Conservation (phyloP, 2,113 vertebrate species). For the Protobothrops mucrosquamatus region DNA sequence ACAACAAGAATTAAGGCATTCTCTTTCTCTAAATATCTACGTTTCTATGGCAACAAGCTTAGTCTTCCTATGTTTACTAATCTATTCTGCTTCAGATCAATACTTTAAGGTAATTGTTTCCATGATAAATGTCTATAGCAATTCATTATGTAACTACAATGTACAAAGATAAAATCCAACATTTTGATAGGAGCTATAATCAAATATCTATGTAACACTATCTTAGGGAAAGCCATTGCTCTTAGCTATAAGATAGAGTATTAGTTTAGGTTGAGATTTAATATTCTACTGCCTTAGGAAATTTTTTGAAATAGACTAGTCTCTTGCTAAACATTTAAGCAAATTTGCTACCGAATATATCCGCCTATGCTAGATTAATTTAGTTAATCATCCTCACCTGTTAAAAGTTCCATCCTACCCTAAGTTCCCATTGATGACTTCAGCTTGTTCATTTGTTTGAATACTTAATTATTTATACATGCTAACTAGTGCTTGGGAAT, state of each 20-base stretch:
- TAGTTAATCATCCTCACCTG: background rate
- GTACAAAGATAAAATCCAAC: conserved; percentile 22
- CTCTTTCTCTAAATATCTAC: conserved; percentile 50
- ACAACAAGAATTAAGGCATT: conserved; percentile 40
- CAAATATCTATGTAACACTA: background rate
- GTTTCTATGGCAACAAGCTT: conserved; percentile 71
- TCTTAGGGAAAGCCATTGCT: background rate
- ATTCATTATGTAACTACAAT: conserved; percentile 33
- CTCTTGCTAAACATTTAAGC: background rate
- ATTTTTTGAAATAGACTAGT: background rate
- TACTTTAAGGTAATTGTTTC: conserved; percentile 73
- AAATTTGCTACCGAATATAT: background rate
- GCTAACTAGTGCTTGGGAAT: background rate
- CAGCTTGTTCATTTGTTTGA: background rate
- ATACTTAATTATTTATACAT: background rate
- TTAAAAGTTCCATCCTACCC: background rate
- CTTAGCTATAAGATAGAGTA: background rate
- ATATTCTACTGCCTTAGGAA: accelerated
- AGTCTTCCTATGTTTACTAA: conserved; percentile 63
- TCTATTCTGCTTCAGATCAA: conserved; percentile 65
- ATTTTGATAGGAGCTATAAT: background rate
- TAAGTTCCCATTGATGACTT: background rate
- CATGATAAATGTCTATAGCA: conserved; percentile 65
- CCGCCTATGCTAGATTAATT: background rate
- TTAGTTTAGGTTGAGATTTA: background rate